Percentiles rank a stretch among this genome's conserved stretches.
These are phyloP conservation scores for Bellardia bayeri DNA, from an alignment of 2,888 invertebrate species.

Conservation along the genomic window DNA sequence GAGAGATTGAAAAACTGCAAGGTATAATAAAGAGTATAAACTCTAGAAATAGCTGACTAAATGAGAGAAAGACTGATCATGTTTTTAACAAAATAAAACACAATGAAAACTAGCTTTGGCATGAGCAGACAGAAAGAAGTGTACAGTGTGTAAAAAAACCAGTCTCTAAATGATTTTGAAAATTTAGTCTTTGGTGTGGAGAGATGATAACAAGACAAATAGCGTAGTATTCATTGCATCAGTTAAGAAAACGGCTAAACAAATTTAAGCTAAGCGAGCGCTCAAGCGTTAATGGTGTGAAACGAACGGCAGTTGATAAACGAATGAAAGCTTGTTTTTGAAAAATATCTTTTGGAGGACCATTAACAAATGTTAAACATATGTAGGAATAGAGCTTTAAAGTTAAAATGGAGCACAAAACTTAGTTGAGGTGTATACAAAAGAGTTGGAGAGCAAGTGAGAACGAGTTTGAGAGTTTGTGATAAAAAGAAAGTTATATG, in stretches of 20 bases:
- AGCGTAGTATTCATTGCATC: slow-evolving; percentile 23
- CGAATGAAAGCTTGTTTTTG: slow-evolving; percentile 69
- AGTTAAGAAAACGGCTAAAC: slow-evolving; percentile 49
- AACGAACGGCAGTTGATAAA: slow-evolving; percentile 44
- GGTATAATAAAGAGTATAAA: background rate
- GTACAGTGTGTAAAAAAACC: slow-evolving; percentile 57
- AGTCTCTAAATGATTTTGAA: slow-evolving; percentile 58
- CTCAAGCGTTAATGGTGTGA: slow-evolving; percentile 59
- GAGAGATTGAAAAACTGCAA: background rate
- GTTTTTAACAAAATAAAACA: background rate
- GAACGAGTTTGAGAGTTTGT: background rate
- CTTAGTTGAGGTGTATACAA: background rate
- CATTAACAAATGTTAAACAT: background rate
- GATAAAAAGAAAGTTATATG: slow-evolving; percentile 43
- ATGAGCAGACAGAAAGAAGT: slow-evolving; percentile 1
- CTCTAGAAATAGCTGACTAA: background rate
- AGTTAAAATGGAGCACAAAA: background rate
- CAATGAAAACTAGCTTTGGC: slow-evolving; percentile 45
- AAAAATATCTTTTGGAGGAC: slow-evolving; percentile 20
- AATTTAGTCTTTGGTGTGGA: slow-evolving; percentile 67
- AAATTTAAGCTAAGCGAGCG: slow-evolving; percentile 41
- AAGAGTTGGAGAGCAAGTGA: background rate
- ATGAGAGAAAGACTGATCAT: slow-evolving; percentile 14
- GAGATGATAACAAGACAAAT: slow-evolving; percentile 69
- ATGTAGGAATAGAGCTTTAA: slow-evolving; percentile 1